These are phyloP conservation scores for Ametastegia equiseti DNA, from an alignment of 2,888 invertebrate species.

Conservation along the genomic window DNA sequence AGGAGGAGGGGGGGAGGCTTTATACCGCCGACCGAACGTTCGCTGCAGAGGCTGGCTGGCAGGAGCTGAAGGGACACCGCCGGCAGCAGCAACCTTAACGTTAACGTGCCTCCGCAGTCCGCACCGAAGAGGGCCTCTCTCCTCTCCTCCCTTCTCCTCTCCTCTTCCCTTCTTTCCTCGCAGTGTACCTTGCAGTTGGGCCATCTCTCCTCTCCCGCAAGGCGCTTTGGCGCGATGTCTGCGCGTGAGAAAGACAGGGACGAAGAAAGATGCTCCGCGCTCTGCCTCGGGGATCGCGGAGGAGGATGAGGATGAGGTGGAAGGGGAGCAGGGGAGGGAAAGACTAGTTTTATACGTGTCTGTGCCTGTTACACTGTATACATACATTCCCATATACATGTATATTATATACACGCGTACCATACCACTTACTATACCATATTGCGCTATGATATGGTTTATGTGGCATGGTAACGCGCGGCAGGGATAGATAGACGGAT, in stretches of 20 bases:
- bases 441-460: not conserved
- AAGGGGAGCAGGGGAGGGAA: not conserved
- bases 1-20: conserved; percentile 52
- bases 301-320: too few relatives aligned
- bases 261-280: not conserved
- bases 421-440: not conserved
- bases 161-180: too few relatives aligned
- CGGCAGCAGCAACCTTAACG: not conserved
- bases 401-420: too few relatives aligned
- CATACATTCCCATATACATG: not conserved
- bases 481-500: not conserved
- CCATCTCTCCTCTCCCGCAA: conserved; percentile 26
- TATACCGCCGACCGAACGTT: conserved; percentile 6
- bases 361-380: not conserved
- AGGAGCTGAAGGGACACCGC: conserved; percentile 8
- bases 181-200: conserved; percentile 18
- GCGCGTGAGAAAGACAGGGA: conserved; percentile 30
- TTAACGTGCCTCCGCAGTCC: conserved; percentile 35
- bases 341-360: not conserved
- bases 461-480: not conserved
- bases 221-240: conserved; percentile 16
- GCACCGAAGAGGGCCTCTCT: conserved; percentile 25
- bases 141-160: too few relatives aligned
- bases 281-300: too few relatives aligned
- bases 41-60: conserved; percentile 15